Percentiles rank a stretch among this genome's conserved stretches.
Conservation (phyloP, 2,797 vertebrate species). For the Esox masquinongy region DNA sequence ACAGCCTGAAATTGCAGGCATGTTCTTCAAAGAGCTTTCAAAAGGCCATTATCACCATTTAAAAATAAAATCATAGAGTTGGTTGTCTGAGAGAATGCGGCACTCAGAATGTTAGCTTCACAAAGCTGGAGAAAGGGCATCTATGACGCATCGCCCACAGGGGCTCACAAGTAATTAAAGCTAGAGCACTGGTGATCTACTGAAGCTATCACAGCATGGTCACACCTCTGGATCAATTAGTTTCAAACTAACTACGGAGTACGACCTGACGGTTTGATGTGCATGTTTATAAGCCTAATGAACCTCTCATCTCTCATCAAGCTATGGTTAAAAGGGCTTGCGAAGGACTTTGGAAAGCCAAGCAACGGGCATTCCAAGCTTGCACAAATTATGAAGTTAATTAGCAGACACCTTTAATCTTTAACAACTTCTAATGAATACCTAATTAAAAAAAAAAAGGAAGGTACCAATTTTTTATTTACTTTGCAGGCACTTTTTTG, state of each 20-base stretch:
- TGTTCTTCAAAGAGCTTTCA: too few species aligned
- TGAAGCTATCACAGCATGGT: constrained; percentile 5
- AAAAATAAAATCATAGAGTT: too few species aligned
- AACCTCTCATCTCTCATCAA: not conserved
- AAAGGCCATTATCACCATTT: too few species aligned
- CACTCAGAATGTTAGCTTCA: constrained; percentile 22
- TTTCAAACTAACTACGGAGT: not conserved
- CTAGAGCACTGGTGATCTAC: not conserved
- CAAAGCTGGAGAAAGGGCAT: constrained; percentile 46
- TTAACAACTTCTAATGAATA: not conserved
- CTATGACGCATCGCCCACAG: constrained; percentile 20
- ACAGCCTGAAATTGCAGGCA: too few species aligned
- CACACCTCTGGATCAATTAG: not conserved
- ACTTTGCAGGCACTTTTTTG: too few species aligned
- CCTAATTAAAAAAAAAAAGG: too few species aligned
- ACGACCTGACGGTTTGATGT: not conserved
- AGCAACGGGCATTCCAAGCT: not conserved
- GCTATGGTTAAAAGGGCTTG: not conserved
- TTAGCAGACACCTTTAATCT: not conserved
- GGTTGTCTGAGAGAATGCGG: constrained; percentile 14
- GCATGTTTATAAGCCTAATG: not conserved
- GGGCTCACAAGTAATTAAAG: not conserved
- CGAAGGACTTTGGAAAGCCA: not conserved
- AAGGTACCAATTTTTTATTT: too few species aligned
- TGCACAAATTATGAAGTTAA: not conserved